Evolutionary conservation across 2,797 vertebrate genomes (phyloP).

Genomic region (Yasuhikotakia modesta): DNA sequence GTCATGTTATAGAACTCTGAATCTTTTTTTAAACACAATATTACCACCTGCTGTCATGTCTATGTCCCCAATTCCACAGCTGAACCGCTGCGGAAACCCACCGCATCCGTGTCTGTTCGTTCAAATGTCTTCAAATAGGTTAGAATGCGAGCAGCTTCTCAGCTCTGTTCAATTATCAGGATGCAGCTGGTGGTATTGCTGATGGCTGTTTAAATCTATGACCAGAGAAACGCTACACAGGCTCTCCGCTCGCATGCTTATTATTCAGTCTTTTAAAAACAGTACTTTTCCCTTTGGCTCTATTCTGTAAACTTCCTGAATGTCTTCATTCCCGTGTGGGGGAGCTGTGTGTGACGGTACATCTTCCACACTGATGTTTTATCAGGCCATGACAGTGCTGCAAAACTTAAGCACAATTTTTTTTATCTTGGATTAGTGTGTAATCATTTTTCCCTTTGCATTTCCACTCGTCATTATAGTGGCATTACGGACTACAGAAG

Average conservation of each 20-base stretch:
- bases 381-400: conserved; percentile 56
- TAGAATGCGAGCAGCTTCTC: conserved; percentile 25
- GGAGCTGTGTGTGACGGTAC: conserved; percentile 39
- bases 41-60: conserved; percentile 33
- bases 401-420: conserved; percentile 49
- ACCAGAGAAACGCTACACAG: conserved; percentile 44
- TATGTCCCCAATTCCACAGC: conserved; percentile 19
- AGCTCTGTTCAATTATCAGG: conserved; percentile 20
- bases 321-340: conserved; percentile 45
- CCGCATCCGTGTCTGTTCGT: conserved; percentile 30
- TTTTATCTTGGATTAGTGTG: conserved; percentile 51
- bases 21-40: conserved; percentile 31
- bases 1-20: conserved; percentile 23
- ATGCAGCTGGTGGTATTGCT: conserved; percentile 20
- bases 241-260: conserved; percentile 25
- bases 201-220: conserved; percentile 50
- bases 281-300: conserved; percentile 44
- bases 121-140: conserved; percentile 21
- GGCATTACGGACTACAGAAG: conserved; percentile 15
- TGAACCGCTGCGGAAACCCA: conserved; percentile 9
- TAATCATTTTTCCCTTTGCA: conserved; percentile 43
- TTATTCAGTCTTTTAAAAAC: conserved; percentile 42
- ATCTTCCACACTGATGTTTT: conserved; percentile 61
- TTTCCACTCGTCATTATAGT: conserved; percentile 10
- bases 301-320: conserved; percentile 44